Evolutionary conservation across 2,113 vertebrate species (phyloP).

Genomic region (Callocephalon fimbriatum): DNA sequence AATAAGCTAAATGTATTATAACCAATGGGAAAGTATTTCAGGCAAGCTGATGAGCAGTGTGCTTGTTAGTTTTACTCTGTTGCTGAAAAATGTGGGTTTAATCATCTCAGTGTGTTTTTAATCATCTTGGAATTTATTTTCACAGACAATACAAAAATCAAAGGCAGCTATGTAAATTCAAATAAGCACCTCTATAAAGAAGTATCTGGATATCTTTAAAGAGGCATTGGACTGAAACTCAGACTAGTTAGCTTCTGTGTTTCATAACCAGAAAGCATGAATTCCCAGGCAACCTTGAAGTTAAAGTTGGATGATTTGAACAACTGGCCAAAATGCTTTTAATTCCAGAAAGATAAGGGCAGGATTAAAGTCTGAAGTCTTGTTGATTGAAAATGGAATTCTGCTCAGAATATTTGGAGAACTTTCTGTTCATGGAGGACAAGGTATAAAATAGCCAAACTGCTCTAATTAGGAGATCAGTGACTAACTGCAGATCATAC

Average conservation of each 20-base stretch:
- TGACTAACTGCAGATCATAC: neutral
- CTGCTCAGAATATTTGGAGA: neutral
- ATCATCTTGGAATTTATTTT: constrained; percentile 33
- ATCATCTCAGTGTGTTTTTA: constrained; percentile 40
- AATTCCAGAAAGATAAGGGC: neutral
- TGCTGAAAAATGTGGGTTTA: constrained; percentile 28
- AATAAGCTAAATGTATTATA: constrained; percentile 31
- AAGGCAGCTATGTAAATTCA: constrained; percentile 15
- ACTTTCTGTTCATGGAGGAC: neutral
- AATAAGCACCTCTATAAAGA: neutral
- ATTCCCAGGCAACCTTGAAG: neutral
- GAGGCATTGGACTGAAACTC: neutral
- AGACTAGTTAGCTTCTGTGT: neutral
- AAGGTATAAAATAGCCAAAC: neutral
- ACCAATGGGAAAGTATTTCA: neutral
- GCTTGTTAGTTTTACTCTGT: neutral
- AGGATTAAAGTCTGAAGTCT: neutral
- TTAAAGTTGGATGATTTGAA: neutral
- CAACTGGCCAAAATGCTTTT: neutral
- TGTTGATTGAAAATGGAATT: neutral
- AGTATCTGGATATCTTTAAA: neutral
- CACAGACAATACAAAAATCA: constrained; percentile 19
- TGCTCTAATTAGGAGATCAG: neutral
- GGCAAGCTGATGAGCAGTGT: neutral
- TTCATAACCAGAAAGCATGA: neutral